Conservation (phyloP, 2,113 vertebrate genomes). For the Apodemus sylvaticus region DNA sequence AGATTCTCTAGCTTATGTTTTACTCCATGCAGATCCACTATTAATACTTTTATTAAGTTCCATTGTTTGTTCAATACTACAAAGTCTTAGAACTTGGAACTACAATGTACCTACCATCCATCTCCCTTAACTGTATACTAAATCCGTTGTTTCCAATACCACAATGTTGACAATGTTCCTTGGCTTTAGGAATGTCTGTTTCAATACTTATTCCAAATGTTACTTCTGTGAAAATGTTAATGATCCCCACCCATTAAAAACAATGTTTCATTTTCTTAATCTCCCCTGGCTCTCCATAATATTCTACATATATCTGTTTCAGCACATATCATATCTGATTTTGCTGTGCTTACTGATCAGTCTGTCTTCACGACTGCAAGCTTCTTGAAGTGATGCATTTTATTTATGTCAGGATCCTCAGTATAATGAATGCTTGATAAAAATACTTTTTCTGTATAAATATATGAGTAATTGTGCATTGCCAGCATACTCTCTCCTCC, state of each 20-base stretch:
- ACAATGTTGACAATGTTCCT: conserved; percentile 2
- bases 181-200: conserved; percentile 31
- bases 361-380: conserved; percentile 22
- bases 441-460: not conserved
- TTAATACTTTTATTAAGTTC: conserved; percentile 11
- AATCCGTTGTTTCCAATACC: conserved; percentile 17
- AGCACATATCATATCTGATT: conserved; percentile 11
- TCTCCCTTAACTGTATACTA: not conserved
- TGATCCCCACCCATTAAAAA: not conserved
- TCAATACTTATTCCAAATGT: not conserved
- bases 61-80: not conserved
- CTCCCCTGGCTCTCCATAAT: not conserved
- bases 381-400: not conserved
- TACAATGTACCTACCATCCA: not conserved
- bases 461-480: conserved; percentile 1
- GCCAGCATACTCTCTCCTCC: not conserved
- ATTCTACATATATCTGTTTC: not conserved
- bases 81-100: conserved; percentile 17
- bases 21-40: not conserved
- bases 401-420: conserved; percentile 32
- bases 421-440: conserved; percentile 20
- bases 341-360: conserved; percentile 10
- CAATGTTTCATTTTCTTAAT: not conserved
- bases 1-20: conserved; percentile 28
- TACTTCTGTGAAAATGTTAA: conserved; percentile 17